Evolutionary conservation across 2,797 vertebrate genomes (phyloP).

Genomic region (Amphiprion clarkii): DNA sequence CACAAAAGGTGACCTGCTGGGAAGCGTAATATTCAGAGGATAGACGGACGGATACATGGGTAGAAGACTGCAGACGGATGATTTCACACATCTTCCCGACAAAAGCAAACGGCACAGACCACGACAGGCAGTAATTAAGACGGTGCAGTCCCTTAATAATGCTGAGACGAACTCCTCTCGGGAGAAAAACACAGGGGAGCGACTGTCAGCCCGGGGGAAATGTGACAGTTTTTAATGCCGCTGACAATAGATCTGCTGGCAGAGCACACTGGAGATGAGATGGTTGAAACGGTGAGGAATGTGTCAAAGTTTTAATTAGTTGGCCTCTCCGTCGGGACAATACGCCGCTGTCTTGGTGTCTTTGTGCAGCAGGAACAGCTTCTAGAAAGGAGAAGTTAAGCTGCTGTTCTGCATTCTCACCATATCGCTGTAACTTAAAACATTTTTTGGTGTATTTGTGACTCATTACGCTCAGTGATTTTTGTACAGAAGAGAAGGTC

Average conservation of each 20-base stretch:
- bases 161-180: constrained; percentile 41
- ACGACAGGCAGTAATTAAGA: constrained; percentile 60
- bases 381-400: background rate
- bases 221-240: constrained; percentile 53
- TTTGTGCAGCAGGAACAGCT: constrained; percentile 7
- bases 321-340: constrained; percentile 12
- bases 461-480: background rate
- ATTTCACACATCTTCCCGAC: background rate
- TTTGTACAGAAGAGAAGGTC: background rate
- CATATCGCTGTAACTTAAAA: background rate
- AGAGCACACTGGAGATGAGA: constrained; percentile 40
- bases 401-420: background rate
- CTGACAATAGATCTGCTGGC: constrained; percentile 58
- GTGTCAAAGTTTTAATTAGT: constrained; percentile 64
- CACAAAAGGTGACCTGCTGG: no score
- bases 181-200: constrained; percentile 33
- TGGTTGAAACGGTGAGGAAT: constrained; percentile 23
- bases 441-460: background rate
- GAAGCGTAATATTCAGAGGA: no score
- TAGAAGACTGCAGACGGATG: constrained; percentile 5
- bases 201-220: constrained; percentile 45
- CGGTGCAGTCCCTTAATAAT: constrained; percentile 28
- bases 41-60: constrained; percentile 17
- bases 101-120: background rate
- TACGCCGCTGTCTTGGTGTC: background rate